Base-by-base conservation (phyloP, 2,113 vertebrate genomes). In the Ascaphus truei region DNA sequence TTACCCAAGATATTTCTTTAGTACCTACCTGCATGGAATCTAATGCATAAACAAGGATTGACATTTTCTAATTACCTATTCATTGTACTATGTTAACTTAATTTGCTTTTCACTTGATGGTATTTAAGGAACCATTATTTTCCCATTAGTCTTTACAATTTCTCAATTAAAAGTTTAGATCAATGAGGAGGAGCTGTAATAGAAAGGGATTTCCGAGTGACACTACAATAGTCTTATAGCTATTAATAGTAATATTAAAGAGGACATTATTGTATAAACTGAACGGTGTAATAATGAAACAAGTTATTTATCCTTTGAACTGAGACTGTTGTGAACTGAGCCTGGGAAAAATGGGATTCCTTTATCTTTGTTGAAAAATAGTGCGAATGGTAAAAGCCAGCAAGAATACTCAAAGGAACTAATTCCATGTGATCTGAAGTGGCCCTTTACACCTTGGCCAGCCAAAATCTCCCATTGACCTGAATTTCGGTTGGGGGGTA, bases 71-170 rank as follows among this genome's bases (percentile, higher is more conserved):
- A 91, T 91, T 89, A 87, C 83, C 84, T 89, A 72, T 80, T 79
- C 88, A 81, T 88, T 87, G 85, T 71, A 80, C 75, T 76, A 77
- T 79, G 73, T 79, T 91, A 89, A 88, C 73, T 85, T 83, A 86
- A 88, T 90, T 89, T 89, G 80, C 81, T 88, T 88, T 89, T 87
- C 79, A 83, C 88, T 89, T 80, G 72, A 80, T 86, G 73, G 73
- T 91, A 84, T 88, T 90, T 89, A 85, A 85, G 85, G 86, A 77
- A 80, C 78, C 73, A 77, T 85, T 89, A 85, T 85, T 85, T 87
- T 84, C 79, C 80, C 82, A 79, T 89, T 81, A 88, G 81, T 80
- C 74, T 79, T 87, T 77, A 80, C 81, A 79, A 77, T 83, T 81
- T 85, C 78, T 77, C 83, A 88, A 71, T 88, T 84, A 86, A 83